Percentiles rank a stretch among this genome's conserved stretches.
phyloP scores from a whole-genome alignment of 2,888 invertebrate genomes.

The Thymelicus acteon region DNA sequence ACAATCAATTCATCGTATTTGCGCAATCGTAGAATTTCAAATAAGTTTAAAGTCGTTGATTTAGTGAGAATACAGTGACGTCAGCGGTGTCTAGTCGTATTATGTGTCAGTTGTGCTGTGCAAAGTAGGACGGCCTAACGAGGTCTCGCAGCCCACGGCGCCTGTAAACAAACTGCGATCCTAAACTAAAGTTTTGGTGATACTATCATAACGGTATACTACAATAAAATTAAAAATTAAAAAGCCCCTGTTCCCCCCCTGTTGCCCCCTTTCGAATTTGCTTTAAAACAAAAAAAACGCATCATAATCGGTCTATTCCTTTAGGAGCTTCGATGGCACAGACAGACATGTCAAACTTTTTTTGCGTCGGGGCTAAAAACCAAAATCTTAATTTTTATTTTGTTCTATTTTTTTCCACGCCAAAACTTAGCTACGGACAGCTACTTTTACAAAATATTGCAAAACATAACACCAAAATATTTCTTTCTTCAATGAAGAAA shows the following conservation, averaged over 20 bases:
- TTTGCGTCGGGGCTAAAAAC: no score
- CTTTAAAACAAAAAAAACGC: no score
- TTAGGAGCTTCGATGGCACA: no score
- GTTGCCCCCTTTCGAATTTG: no score
- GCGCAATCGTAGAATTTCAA: not conserved
- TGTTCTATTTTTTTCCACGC: not conserved
- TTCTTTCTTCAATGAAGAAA: not conserved
- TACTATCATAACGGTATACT: not conserved
- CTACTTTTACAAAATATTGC: not conserved
- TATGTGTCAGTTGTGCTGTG: slow-evolving; percentile 18
- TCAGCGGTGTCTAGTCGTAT: slow-evolving; percentile 28
- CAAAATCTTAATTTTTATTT: no score
- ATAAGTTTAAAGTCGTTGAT: slow-evolving; percentile 1
- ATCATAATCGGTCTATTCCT: no score
- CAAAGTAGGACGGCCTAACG: slow-evolving; percentile 41
- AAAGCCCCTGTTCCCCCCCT: no score
- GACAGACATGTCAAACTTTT: no score
- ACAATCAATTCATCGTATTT: not conserved
- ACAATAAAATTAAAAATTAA: not conserved
- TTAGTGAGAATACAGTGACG: slow-evolving; percentile 17
- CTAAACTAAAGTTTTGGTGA: not conserved
- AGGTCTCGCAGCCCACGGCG: slow-evolving; percentile 34
- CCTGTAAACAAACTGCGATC: slow-evolving; percentile 23
- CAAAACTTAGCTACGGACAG: not conserved
- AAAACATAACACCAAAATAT: not conserved